Evolutionary conservation across 1,140 invertebrate genomes (phyloP).

Genomic region (Drosophila neocordata): DNA sequence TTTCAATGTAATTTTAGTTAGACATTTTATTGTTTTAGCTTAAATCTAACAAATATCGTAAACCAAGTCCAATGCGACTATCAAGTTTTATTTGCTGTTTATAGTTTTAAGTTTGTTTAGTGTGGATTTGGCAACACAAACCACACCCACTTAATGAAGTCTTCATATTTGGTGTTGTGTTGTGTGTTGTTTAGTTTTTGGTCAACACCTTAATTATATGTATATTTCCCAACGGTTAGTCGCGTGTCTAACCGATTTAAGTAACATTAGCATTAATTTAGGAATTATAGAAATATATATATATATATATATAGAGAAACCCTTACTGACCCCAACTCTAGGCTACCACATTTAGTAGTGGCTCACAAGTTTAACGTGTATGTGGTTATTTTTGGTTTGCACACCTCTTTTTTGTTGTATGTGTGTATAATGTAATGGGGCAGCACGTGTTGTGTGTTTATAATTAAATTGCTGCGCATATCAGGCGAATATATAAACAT

Average conservation of each 20-base stretch:
- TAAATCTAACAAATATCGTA: no score
- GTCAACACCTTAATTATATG: conserved; percentile 31
- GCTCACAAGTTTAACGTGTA: conserved; percentile 33
- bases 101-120: no score
- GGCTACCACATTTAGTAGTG: conserved; percentile 41
- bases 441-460: conserved; percentile 76
- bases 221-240: conserved; percentile 11
- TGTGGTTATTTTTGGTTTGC: conserved; percentile 67
- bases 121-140: neutral
- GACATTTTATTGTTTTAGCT: no score
- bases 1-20: no score
- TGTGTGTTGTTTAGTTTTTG: conserved; percentile 15
- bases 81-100: no score
- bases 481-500: conserved; percentile 38
- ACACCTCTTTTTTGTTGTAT: conserved; percentile 41
- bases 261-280: conserved; percentile 43
- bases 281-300: no score
- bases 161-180: neutral
- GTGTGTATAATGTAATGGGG: conserved; percentile 39
- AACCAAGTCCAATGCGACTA: no score
- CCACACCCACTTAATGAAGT: conserved; percentile 30
- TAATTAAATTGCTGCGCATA: conserved; percentile 71
- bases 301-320: neutral
- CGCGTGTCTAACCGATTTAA: conserved; percentile 42
- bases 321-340: conserved; percentile 26